Evolutionary conservation across 2,113 vertebrate genomes (phyloP), one percentile per base, ranked within the genome.

Genomic region (Circaetus cinerascens): DNA sequence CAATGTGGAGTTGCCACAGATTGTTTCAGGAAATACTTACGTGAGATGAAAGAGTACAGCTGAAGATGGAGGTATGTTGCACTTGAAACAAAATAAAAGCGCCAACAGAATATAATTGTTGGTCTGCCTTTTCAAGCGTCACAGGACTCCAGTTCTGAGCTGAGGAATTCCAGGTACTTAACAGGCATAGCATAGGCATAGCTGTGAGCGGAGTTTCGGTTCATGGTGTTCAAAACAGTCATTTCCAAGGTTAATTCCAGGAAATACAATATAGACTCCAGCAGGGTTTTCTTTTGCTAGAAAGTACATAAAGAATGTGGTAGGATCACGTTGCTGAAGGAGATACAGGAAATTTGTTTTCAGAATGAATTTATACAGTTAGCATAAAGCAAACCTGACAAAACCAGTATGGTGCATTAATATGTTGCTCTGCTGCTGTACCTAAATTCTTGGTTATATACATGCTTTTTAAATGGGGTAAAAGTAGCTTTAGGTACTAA

Each of bases 341-440:
- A 82, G 25, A 53, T 57, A 32, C 23, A 86, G 62, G 62, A 95
- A 94, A 91, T 72, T 43, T 64, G 64, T 67, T 94, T 77, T 88
- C 55, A 63, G 38, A 41, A 46, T 71, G 26, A 75, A 53, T 48
- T 36, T n/a, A 10, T 63, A 27, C 32, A 43, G n/a, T 45, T 57
- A 50, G 19, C 5, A 0, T 81, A 27, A 86, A 93, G 50, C 64
- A 66, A 81, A 71, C 8, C 10, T 77, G 63, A 53, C 34, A 55
- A 30, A 84, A 36, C 16, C 63, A 48, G 34, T 18, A 2, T 43
- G 43, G 36, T n/a, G 21, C 17, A 7, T 67, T 68, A 36, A 16
- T 72, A 7, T 22, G 34, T 53, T 73, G 29, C 41, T 66, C 16
- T 56, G 43, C 53, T 93, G 41, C 38, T 73, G 21, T 67, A 41